These are phyloP conservation scores for Lordiphosa collinella DNA, from an alignment of 1,140 invertebrate species.

Conservation along the genomic window DNA sequence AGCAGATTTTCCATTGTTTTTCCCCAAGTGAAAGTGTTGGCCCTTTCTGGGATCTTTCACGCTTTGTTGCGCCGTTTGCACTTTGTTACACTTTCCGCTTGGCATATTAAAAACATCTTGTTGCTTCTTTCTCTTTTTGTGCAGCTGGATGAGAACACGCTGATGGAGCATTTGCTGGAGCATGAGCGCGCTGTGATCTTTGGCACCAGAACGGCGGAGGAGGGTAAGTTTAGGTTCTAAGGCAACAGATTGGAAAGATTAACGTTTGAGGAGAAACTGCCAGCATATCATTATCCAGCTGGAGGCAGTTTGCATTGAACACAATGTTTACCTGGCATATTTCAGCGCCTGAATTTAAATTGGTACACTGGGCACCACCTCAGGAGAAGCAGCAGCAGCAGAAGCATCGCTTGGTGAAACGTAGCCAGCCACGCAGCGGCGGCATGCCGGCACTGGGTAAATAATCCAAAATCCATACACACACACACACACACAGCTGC, in stretches of 20 bases:
- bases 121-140: slow-evolving; percentile 35
- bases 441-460: slow-evolving; percentile 53
- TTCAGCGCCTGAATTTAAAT: slow-evolving; percentile 63
- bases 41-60: slow-evolving; percentile 58
- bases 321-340: slow-evolving; percentile 42
- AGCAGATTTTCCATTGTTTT: slow-evolving; percentile 61
- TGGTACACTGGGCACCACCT: slow-evolving; percentile 57
- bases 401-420: not conserved
- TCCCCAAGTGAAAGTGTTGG: slow-evolving; percentile 67
- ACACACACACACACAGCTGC: slow-evolving; percentile 4
- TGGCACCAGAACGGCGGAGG: slow-evolving; percentile 42
- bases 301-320: slow-evolving; percentile 32
- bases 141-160: slow-evolving; percentile 71
- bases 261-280: slow-evolving; percentile 4
- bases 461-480: slow-evolving; percentile 35
- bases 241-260: slow-evolving; percentile 56
- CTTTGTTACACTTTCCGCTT: slow-evolving; percentile 58
- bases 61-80: slow-evolving; percentile 47
- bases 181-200: slow-evolving; percentile 74
- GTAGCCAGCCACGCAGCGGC: slow-evolving; percentile 52
- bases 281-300: slow-evolving; percentile 32
- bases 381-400: slow-evolving; percentile 13
- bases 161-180: slow-evolving; percentile 60
- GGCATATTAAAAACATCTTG: slow-evolving; percentile 52
- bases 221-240: slow-evolving; percentile 58